These are phyloP conservation scores for Prostheceraeus crozeri DNA, from an alignment of 2,888 invertebrate species.

Conservation along the genomic window DNA sequence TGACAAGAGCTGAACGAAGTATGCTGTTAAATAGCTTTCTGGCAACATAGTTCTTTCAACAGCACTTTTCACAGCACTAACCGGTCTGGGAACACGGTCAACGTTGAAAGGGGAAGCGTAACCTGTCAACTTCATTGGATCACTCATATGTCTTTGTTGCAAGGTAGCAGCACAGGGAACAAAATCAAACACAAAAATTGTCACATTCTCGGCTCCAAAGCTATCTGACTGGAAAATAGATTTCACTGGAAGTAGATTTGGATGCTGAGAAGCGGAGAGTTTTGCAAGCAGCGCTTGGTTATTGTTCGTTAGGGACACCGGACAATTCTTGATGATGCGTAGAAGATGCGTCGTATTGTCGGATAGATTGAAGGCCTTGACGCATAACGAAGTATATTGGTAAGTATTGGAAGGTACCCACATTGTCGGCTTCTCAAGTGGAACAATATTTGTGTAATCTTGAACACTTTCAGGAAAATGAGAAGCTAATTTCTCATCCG, in stretches of 20 bases:
- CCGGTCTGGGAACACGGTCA: conserved; percentile 45
- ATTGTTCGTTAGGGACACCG: conserved; percentile 12
- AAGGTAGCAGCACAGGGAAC: conserved; percentile 82
- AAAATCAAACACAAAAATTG: conserved; percentile 91
- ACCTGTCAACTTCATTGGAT: conserved; percentile 46
- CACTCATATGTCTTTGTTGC: conserved; percentile 70
- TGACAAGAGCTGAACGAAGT: conserved; percentile 86
- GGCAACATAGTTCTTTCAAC: no score
- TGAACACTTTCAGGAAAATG: conserved; percentile 1
- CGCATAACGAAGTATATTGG: conserved; percentile 72
- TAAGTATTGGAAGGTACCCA: conserved; percentile 62
- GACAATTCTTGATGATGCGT: conserved; percentile 22
- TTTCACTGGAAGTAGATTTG: conserved; percentile 81
- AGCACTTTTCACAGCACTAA: conserved; percentile 34
- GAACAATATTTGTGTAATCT: conserved; percentile 26
- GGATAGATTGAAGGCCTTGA: conserved; percentile 66
- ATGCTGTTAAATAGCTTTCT: no score
- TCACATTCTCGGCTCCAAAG: conserved; percentile 68
- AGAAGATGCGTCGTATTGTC: conserved; percentile 42
- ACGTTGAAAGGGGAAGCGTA: conserved; percentile 47
- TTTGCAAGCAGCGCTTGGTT: conserved; percentile 20
- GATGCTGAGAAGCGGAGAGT: conserved; percentile 61
- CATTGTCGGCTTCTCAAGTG: conserved; percentile 14
- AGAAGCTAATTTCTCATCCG: no score
- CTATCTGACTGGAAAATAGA: conserved; percentile 89